Percentiles rank a stretch among this genome's conserved stretches.
These are phyloP conservation scores for Himalopsyche tibetana DNA, from an alignment of 2,888 invertebrate genomes.

Conservation along the genomic window DNA sequence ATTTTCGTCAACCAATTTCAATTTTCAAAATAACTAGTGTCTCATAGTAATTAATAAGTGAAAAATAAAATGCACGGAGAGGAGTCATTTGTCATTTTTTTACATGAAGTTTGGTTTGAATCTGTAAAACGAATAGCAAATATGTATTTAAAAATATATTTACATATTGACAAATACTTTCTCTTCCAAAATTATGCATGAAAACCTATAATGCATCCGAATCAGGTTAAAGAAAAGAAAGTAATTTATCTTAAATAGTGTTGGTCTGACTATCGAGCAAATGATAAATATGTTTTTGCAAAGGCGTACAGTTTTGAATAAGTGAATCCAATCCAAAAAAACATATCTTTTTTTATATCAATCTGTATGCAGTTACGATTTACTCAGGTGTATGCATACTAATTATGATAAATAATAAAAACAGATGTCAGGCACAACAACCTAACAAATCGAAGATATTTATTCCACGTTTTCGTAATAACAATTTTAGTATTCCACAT, in stretches of 20 bases:
- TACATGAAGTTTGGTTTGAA: too few species aligned
- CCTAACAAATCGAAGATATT: not conserved
- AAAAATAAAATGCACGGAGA: too few species aligned
- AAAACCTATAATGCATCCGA: not conserved
- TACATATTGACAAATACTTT: not conserved
- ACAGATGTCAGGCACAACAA: not conserved
- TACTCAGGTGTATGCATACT: not conserved
- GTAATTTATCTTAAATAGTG: not conserved
- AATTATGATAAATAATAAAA: not conserved
- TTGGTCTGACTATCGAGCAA: not conserved
- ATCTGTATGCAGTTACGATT: not conserved
- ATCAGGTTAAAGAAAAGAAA: not conserved
- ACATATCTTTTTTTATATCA: not conserved
- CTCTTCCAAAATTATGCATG: slow-evolving; percentile 3
- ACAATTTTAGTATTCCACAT: too few species aligned
- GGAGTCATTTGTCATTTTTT: too few species aligned
- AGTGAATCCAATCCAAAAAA: not conserved
- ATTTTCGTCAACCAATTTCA: too few species aligned
- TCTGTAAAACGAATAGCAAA: too few species aligned
- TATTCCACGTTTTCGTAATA: not conserved
- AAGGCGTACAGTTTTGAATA: not conserved
- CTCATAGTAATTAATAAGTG: too few species aligned
- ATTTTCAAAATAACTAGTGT: too few species aligned
- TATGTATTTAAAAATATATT: not conserved
- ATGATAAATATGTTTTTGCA: not conserved